Evolutionary conservation across 2,113 vertebrate species (phyloP).

Genomic region (Conger conger): DNA sequence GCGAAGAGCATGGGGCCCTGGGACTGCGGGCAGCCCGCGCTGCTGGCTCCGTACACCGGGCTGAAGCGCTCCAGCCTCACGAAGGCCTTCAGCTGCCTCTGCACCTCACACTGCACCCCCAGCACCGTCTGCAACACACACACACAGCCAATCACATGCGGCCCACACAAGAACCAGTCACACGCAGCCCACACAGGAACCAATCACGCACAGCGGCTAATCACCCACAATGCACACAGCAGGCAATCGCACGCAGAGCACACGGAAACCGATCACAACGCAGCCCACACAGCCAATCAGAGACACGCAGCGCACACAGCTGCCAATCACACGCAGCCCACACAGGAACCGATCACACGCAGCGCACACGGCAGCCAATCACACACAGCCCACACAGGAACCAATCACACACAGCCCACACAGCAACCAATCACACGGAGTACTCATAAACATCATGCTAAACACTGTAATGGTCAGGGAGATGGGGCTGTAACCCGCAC

Average conservation of each 20-base stretch:
- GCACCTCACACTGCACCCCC: slow-evolving; percentile 95
- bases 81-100: slow-evolving; percentile 95
- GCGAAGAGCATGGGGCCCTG: slow-evolving; percentile 79
- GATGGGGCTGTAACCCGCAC: not conserved
- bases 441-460: not conserved
- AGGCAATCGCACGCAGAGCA: no score
- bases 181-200: no score
- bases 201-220: no score
- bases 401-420: no score
- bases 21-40: slow-evolving; percentile 81
- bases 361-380: no score
- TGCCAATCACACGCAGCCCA: no score
- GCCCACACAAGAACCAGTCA: not conserved
- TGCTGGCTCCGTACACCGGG: slow-evolving; percentile 82
- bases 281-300: no score
- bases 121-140: slow-evolving; percentile 80
- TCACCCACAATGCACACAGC: no score
- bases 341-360: no score
- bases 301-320: slow-evolving; percentile 19
- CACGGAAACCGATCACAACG: no score
- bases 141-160: slow-evolving; percentile 38
- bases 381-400: no score
- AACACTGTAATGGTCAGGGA: not conserved
- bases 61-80: slow-evolving; percentile 91
- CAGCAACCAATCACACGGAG: no score